A percentile compares a stretch with the other conserved stretches of the same genome.
These are phyloP conservation scores for Brachyistius frenatus DNA, from an alignment of 2,113 vertebrate genomes.

Conservation along the genomic window DNA sequence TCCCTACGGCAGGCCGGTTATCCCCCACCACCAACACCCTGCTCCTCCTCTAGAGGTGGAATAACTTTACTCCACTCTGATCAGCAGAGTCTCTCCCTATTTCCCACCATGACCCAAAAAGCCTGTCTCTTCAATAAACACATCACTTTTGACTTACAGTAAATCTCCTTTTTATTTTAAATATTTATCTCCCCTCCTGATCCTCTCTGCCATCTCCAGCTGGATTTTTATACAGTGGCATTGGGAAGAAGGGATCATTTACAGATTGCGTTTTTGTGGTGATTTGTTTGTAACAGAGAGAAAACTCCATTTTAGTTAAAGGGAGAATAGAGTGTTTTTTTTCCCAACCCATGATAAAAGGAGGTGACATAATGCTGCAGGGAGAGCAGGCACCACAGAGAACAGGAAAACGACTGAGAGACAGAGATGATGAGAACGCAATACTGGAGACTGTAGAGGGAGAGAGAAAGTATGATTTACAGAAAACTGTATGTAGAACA, in stretches of 20 bases:
- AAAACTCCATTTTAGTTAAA: constrained; percentile 26
- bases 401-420: background rate
- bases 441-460: too few species aligned
- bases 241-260: background rate
- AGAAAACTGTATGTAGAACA: too few species aligned
- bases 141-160: constrained; percentile 18
- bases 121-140: constrained; percentile 23
- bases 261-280: background rate
- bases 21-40: background rate
- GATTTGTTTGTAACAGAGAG: constrained; percentile 15
- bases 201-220: background rate
- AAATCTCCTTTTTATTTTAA: constrained; percentile 9
- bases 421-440: background rate
- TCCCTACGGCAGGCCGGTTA: constrained; percentile 64
- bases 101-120: constrained; percentile 26
- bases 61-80: constrained; percentile 41
- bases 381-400: constrained; percentile 1
- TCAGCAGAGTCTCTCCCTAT: constrained; percentile 34
- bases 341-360: background rate
- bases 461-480: too few species aligned
- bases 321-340: background rate
- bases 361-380: constrained; percentile 5
- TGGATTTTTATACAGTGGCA: background rate
- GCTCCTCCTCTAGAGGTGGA: constrained; percentile 39
- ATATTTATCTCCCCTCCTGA: background rate